A percentile compares a stretch with the other conserved stretches of the same genome.
These are phyloP conservation scores for Zootoca vivipara DNA, from an alignment of 2,113 vertebrate genomes.

Conservation along the genomic window DNA sequence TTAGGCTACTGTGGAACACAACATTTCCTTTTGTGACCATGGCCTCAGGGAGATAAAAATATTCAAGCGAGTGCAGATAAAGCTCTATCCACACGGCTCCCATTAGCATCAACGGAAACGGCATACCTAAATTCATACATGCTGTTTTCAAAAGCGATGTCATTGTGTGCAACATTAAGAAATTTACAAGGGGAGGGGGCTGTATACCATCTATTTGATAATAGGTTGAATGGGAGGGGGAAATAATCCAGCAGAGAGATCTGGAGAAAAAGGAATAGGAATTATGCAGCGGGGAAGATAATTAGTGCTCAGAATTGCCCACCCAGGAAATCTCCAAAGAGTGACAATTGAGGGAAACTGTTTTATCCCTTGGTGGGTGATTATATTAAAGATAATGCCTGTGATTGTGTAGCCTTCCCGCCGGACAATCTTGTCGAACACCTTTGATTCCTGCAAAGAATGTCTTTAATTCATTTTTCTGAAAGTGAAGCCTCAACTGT, in stretches of 20 bases:
- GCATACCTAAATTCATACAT: conserved; percentile 13
- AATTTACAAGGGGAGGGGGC: conserved; percentile 40
- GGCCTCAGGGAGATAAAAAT: conserved; percentile 4
- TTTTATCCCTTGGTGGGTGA: conserved; percentile 28
- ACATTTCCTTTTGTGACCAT: conserved; percentile 4
- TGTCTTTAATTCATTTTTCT: conserved; percentile 1
- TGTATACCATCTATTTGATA: conserved; percentile 1
- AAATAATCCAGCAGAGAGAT: conserved; percentile 45
- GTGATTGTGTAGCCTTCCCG: conserved; percentile 59
- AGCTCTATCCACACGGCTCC: conserved; percentile 12
- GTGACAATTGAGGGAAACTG: conserved; percentile 64
- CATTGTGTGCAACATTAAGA: conserved; percentile 36
- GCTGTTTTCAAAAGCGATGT: conserved; percentile 51
- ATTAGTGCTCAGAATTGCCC: conserved; percentile 59
- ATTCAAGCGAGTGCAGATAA: conserved; percentile 35
- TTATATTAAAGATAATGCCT: conserved; percentile 61
- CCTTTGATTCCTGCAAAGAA: neutral
- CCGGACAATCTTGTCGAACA: conserved; percentile 41
- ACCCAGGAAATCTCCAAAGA: conserved; percentile 43
- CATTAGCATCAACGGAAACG: conserved; percentile 58
- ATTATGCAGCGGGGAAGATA: conserved; percentile 45
- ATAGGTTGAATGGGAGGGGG: neutral
- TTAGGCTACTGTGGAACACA: neutral
- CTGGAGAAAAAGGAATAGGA: conserved; percentile 47
- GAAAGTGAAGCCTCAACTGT: conserved; percentile 6